Conservation (phyloP, 2,888 invertebrate genomes). For the Lypha dubia region DNA sequence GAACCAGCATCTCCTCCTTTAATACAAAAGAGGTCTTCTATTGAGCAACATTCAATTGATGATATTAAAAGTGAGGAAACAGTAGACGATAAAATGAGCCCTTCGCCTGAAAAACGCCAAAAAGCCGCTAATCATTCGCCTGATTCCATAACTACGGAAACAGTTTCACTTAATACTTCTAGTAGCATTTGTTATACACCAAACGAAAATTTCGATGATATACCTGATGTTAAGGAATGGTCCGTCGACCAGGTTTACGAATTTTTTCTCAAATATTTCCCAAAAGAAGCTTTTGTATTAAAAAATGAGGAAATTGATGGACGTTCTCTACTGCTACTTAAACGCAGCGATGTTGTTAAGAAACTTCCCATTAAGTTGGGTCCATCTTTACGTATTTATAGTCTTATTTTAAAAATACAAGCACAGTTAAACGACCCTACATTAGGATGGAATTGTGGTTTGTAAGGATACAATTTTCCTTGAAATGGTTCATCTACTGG, state of each 20-base stretch:
- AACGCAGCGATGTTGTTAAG: slow-evolving; percentile 92
- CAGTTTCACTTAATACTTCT: slow-evolving; percentile 17
- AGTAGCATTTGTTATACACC: slow-evolving; percentile 57
- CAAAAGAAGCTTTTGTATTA: slow-evolving; percentile 90
- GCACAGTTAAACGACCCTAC: slow-evolving; percentile 87
- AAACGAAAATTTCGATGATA: slow-evolving; percentile 73
- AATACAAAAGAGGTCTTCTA: not conserved
- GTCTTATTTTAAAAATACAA: slow-evolving; percentile 92
- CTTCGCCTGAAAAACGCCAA: slow-evolving; percentile 45
- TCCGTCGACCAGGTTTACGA: slow-evolving; percentile 91
- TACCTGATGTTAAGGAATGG: slow-evolving; percentile 85
- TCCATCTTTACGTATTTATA: slow-evolving; percentile 93
- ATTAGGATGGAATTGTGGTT: slow-evolving; percentile 77
- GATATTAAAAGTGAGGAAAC: slow-evolving; percentile 8
- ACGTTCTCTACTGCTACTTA: slow-evolving; percentile 91
- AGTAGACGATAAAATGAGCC: not conserved
- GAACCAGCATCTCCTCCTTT: not conserved
- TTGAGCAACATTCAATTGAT: slow-evolving; percentile 16
- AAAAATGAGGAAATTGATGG: slow-evolving; percentile 97
- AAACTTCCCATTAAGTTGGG: slow-evolving; percentile 93
- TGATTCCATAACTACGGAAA: slow-evolving; percentile 38
- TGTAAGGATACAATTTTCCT: slow-evolving; percentile 62
- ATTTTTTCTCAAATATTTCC: slow-evolving; percentile 85
- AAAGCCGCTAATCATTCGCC: slow-evolving; percentile 29
- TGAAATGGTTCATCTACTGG: slow-evolving; percentile 39